Conservation (phyloP, 2,888 invertebrate genomes). For the Lasioglossum marginatum region DNA sequence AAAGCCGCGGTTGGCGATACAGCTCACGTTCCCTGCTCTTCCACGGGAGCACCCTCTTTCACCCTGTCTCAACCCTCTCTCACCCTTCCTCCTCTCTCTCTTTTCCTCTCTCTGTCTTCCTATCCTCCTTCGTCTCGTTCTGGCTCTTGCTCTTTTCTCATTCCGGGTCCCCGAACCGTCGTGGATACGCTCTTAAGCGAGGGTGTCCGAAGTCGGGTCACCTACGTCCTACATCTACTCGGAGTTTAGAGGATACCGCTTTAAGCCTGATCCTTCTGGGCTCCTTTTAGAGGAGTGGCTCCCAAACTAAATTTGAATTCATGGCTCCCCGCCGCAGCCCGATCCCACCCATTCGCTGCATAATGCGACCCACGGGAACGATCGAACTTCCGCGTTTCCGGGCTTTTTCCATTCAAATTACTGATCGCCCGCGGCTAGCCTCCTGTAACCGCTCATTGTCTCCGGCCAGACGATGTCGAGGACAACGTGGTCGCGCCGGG, state of each 20-base stretch:
- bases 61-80: conserved; percentile 5
- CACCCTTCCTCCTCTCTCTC: not conserved
- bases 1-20: conserved; percentile 83
- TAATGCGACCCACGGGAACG: conserved; percentile 35
- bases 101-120: not conserved
- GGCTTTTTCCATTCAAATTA: conserved; percentile 41
- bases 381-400: conserved; percentile 29
- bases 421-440: conserved; percentile 17
- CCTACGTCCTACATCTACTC: conserved; percentile 60
- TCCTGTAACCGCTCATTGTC: conserved; percentile 33
- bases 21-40: conserved; percentile 82
- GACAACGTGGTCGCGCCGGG: conserved; percentile 1
- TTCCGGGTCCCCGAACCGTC: conserved; percentile 36
- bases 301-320: conserved; percentile 55
- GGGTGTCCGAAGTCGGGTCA: conserved; percentile 65
- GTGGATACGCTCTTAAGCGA: conserved; percentile 59
- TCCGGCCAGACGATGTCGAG: not conserved
- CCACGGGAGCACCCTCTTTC: conserved; percentile 58
- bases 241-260: conserved; percentile 59
- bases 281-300: conserved; percentile 38
- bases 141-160: not conserved
- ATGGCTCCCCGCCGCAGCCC: not conserved
- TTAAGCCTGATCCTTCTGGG: conserved; percentile 54
- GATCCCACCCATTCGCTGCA: conserved; percentile 2
- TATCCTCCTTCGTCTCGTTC: not conserved